Evolutionary conservation across 2,797 vertebrate species (phyloP), one percentile per base, ranked within the genome.

Genomic region (Antennarius maculatus): DNA sequence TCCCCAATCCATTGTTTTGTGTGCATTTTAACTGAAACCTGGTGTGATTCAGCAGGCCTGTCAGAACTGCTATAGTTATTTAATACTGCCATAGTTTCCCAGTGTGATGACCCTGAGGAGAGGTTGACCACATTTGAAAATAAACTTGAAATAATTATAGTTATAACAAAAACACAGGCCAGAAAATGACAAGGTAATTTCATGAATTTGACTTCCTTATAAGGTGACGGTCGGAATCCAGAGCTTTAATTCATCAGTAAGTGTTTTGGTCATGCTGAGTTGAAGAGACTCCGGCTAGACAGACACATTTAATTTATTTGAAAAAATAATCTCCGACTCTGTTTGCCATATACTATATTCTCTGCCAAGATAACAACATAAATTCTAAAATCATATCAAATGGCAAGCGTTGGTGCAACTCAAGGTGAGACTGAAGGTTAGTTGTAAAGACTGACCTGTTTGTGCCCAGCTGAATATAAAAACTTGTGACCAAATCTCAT

Each of bases 161-260:
- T 71, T 47, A 57, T 66, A 79, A 78, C 55, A 71, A 69, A 81
- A 82, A 78, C 69, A 69, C 34, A 61, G 45, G 29, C 12, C 7
- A 34, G 60, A 54, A 73, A 70, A 77, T 62, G 53, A 69, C 79
- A 66, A 63, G 69, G 39, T 72, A 46, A 18, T 46, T 34, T 58
- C 50, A 49, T 61, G 54, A 59, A 69, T 68, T 46, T 66, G 70
- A 74, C 73, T 76, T 54, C 52, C 37, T 41, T 45, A 15, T 66
- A 68, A 62, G 45, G 42, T n/a, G 58, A 42, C 63, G 49, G 67
- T 56, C 48, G 55, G 41, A 51, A 57, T 29, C 52, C 3, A 1
- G 43, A 27, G 23, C 23, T 39, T 60, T 63, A 61, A 74, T 45
- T 59, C 29, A 77, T 45, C 37, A 27, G 55, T 67, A 62, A 51